Evolutionary conservation across 2,113 vertebrate species (phyloP).

Genomic region (Suncus etruscus): DNA sequence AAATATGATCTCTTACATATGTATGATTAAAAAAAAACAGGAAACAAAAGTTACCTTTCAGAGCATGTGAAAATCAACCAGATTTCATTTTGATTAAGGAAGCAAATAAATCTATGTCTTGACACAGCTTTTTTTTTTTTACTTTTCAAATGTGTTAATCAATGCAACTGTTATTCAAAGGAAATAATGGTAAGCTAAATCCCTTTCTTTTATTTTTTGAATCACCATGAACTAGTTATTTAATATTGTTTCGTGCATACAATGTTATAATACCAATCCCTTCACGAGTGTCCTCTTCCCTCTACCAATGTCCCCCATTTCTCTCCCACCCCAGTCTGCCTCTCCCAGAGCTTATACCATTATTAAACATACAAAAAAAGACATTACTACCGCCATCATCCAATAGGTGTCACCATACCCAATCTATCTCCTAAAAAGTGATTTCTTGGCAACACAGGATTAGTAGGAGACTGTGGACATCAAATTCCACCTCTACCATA

Average conservation of each 20-base stretch:
- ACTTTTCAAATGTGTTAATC: constrained; percentile 28
- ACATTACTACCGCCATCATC: neutral
- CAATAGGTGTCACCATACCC: neutral
- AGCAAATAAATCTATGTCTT: neutral
- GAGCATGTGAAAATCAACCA: constrained; percentile 43
- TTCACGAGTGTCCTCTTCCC: too few relatives aligned
- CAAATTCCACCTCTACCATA: constrained; percentile 13
- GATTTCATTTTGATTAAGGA: constrained; percentile 31
- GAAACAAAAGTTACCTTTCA: neutral
- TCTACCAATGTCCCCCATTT: too few relatives aligned
- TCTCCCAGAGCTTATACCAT: neutral
- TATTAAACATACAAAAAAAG: neutral
- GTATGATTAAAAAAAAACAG: neutral
- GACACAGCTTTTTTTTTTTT: neutral
- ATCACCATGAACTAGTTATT: too few relatives aligned
- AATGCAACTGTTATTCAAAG: neutral
- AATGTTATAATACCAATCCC: too few relatives aligned
- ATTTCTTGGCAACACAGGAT: neutral
- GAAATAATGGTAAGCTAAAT: neutral
- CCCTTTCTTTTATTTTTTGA: too few relatives aligned
- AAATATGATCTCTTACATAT: neutral
- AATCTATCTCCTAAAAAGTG: neutral
- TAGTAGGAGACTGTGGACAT: neutral
- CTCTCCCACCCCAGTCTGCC: too few relatives aligned
- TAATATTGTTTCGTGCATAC: too few relatives aligned